Evolutionary conservation across 2,888 invertebrate genomes (phyloP).

Genomic region (Zhengitettix transpicula): DNA sequence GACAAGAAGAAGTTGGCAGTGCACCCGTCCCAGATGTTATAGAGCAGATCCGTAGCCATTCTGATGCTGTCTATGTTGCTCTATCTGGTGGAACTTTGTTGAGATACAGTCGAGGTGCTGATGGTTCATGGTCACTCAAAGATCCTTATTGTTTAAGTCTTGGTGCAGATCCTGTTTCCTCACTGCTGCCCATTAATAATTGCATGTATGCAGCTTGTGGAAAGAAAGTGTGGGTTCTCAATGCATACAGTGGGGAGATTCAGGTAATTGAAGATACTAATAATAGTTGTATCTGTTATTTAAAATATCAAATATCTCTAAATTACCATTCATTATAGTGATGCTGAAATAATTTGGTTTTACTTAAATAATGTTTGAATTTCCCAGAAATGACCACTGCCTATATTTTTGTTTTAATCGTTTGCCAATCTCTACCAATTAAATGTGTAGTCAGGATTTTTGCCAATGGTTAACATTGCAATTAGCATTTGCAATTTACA

Average conservation of each 20-base stretch:
- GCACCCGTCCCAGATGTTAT: constrained; percentile 52
- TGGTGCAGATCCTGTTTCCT: constrained; percentile 55
- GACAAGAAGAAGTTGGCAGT: constrained; percentile 50
- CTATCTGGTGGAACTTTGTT: constrained; percentile 61
- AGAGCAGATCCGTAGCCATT: constrained; percentile 64
- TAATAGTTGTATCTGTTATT: too few species aligned
- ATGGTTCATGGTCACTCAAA: constrained; percentile 55
- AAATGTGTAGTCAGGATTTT: too few species aligned
- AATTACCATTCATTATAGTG: too few species aligned
- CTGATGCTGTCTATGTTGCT: constrained; percentile 79
- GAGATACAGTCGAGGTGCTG: constrained; percentile 46
- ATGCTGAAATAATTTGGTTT: too few species aligned
- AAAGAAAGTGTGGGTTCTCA: constrained; percentile 66
- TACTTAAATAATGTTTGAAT: too few species aligned
- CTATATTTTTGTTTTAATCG: too few species aligned
- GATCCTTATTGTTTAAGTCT: constrained; percentile 55
- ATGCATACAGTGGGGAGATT: constrained; percentile 60
- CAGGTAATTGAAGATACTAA: constrained; percentile 25
- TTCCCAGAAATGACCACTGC: too few species aligned
- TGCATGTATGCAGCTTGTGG: constrained; percentile 77
- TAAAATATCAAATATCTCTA: too few species aligned
- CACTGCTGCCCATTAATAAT: constrained; percentile 36
- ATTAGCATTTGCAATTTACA: too few species aligned
- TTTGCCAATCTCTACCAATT: too few species aligned
- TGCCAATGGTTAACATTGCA: too few species aligned